Percentiles rank a stretch among this genome's conserved stretches.
Conservation (phyloP, 2,888 invertebrate genomes). For the Coelogynopora nodosa region DNA sequence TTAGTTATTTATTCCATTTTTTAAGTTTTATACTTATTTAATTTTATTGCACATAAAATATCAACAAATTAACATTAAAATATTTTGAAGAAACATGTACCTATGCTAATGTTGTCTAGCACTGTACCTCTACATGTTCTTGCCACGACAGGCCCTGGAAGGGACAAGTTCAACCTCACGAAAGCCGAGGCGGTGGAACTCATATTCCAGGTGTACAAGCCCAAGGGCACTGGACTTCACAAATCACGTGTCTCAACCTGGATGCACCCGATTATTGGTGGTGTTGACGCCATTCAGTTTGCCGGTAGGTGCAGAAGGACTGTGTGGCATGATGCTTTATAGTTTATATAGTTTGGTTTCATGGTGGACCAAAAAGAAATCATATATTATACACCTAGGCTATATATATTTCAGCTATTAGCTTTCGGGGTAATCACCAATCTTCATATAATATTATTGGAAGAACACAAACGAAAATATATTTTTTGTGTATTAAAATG, state of each 20-base stretch:
- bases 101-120: too few species aligned
- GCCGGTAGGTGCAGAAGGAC: conserved; percentile 52
- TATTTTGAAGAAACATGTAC: too few species aligned
- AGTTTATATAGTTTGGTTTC: too few species aligned
- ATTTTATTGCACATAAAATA: too few species aligned
- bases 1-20: too few species aligned
- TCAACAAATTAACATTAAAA: too few species aligned
- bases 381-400: too few species aligned
- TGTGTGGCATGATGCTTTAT: background rate
- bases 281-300: conserved; percentile 57
- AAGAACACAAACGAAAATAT: too few species aligned
- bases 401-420: background rate
- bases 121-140: background rate
- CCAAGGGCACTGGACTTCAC: conserved; percentile 54
- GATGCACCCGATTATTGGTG: conserved; percentile 60
- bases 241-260: conserved; percentile 57
- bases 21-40: too few species aligned
- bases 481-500: too few species aligned
- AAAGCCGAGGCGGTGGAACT: conserved; percentile 57
- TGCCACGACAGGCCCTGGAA: background rate
- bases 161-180: conserved; percentile 44
- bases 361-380: too few species aligned
- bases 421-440: background rate
- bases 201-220: conserved; percentile 58
- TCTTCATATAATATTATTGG: background rate